These are phyloP conservation scores for Penaeus vannamei DNA, from an alignment of 1,140 invertebrate genomes.

Conservation along the genomic window DNA sequence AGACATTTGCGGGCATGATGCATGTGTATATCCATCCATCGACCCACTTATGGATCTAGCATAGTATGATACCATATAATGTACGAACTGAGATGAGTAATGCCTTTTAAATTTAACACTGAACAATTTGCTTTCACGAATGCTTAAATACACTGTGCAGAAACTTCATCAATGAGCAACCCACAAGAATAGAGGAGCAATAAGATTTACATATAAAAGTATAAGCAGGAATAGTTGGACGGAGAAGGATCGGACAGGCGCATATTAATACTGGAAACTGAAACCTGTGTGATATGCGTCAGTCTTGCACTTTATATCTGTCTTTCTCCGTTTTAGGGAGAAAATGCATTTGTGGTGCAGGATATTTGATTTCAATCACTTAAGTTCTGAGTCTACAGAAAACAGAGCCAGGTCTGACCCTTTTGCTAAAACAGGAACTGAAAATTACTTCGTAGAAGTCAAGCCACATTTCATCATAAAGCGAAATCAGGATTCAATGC, in stretches of 20 bases:
- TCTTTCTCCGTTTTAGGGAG: background rate
- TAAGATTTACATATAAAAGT: constrained; percentile 23
- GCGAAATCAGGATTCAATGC: background rate
- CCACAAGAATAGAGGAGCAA: constrained; percentile 28
- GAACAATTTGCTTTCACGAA: no score
- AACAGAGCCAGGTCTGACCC: no score
- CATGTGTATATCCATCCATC: no score
- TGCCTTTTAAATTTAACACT: no score
- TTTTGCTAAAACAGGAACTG: no score
- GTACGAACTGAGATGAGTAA: no score
- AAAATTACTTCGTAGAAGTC: no score
- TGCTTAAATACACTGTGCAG: background rate
- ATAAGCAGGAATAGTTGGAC: constrained; percentile 56
- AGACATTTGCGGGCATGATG: no score
- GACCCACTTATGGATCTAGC: no score
- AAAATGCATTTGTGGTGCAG: background rate
- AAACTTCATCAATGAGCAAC: constrained; percentile 46
- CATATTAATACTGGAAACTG: constrained; percentile 1
- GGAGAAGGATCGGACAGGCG: constrained; percentile 49
- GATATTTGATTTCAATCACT: background rate
- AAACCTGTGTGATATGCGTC: constrained; percentile 35
- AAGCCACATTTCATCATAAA: no score
- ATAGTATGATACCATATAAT: constrained; percentile 23
- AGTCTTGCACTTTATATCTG: no score
- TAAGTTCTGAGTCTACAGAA: no score